Conservation (phyloP, 92 coral and sea anemone species). For the Desmophyllum pertusum region DNA sequence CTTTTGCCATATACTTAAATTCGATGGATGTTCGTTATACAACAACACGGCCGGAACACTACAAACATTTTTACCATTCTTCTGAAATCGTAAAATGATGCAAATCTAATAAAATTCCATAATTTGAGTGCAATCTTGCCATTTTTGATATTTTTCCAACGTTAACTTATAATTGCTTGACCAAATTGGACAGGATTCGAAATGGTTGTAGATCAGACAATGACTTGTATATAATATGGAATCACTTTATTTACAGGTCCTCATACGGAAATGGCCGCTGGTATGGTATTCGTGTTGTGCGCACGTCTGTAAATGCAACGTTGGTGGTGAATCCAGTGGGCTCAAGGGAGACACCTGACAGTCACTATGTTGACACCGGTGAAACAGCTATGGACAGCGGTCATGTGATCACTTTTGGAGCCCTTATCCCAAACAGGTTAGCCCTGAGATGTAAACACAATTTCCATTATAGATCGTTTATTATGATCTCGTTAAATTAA, state of each 20-base stretch:
- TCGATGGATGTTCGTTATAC: no score
- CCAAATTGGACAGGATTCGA: neutral
- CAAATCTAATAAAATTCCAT: no score
- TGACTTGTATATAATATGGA: neutral
- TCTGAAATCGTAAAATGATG: no score
- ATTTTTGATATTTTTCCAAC: no score
- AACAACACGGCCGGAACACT: no score
- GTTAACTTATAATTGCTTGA: no score
- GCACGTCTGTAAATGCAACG: slow-evolving; percentile 52
- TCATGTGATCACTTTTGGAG: slow-evolving; percentile 66
- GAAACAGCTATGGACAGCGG: slow-evolving; percentile 35
- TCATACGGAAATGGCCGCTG: slow-evolving; percentile 68
- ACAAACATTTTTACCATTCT: no score
- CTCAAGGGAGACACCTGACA: slow-evolving; percentile 56
- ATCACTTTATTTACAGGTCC: slow-evolving; percentile 44
- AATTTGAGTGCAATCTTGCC: no score
- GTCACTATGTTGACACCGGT: slow-evolving; percentile 48
- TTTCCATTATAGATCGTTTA: neutral
- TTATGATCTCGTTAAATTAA: no score
- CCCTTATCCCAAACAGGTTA: slow-evolving; percentile 66
- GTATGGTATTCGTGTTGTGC: slow-evolving; percentile 52
- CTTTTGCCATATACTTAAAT: no score
- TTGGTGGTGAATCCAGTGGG: slow-evolving; percentile 58
- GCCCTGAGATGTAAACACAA: neutral
- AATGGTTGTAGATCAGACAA: neutral